Evolutionary conservation across 2,888 invertebrate genomes (phyloP).

Genomic region (Aphelenchoides bicaudatus): DNA sequence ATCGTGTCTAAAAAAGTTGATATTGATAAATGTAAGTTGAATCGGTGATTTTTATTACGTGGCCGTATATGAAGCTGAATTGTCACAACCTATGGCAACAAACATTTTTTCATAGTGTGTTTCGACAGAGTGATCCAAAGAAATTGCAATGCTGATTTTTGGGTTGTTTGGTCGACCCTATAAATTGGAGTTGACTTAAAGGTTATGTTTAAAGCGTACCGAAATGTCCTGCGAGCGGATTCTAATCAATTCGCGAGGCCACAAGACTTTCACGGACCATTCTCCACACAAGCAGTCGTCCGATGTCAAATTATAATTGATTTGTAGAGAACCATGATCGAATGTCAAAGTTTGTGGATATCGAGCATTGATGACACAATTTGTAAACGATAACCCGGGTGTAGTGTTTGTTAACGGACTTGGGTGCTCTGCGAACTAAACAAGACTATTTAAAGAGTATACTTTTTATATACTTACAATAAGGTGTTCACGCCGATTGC

Average conservation of each 20-base stretch:
- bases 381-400: constrained; percentile 13
- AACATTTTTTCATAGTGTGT: not conserved
- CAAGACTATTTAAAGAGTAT: not conserved
- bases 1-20: not conserved
- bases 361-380: constrained; percentile 13
- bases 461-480: constrained; percentile 8
- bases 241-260: constrained; percentile 11
- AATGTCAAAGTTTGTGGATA: not conserved
- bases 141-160: constrained; percentile 1
- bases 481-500: not conserved
- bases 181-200: not conserved
- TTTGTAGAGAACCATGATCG: not conserved
- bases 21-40: constrained; percentile 3
- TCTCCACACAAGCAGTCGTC: constrained; percentile 9
- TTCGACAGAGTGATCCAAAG: not conserved
- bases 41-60: too few species aligned
- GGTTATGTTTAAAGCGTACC: not conserved
- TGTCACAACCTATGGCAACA: constrained; percentile 13
- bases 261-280: constrained; percentile 9
- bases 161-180: constrained; percentile 7
- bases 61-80: constrained; percentile 1
- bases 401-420: constrained; percentile 2
- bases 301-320: constrained; percentile 1
- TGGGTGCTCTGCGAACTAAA: constrained; percentile 13
- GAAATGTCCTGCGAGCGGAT: not conserved